Conservation (phyloP, 2,797 vertebrate species). For the Menidia menidia region DNA sequence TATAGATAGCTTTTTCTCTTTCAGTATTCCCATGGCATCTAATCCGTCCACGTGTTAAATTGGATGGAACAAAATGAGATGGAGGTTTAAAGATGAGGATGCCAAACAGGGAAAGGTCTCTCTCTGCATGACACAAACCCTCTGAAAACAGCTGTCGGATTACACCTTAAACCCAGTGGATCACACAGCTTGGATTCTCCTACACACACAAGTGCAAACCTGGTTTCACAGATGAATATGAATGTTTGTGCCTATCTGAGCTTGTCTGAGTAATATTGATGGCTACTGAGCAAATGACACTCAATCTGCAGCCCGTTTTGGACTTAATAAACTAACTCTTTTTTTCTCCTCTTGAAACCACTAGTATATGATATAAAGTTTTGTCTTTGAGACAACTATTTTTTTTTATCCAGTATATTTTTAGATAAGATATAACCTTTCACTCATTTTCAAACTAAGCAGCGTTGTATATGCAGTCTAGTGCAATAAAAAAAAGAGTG, state of each 20-base stretch:
- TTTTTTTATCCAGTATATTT: not conserved
- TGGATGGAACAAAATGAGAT: constrained; percentile 56
- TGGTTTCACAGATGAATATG: constrained; percentile 57
- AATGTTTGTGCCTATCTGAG: constrained; percentile 48
- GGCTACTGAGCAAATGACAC: constrained; percentile 57
- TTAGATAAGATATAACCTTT: not conserved
- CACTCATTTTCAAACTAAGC: too few relatives aligned
- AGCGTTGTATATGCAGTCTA: too few relatives aligned
- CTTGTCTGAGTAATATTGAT: constrained; percentile 44
- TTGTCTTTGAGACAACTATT: constrained; percentile 1
- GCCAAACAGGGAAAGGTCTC: constrained; percentile 45
- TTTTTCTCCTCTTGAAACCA: constrained; percentile 25
- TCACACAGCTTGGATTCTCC: constrained; percentile 17
- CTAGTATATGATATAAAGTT: not conserved
- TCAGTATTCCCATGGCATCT: constrained; percentile 35
- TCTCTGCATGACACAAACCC: constrained; percentile 39
- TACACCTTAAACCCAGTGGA: constrained; percentile 53
- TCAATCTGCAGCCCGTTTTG: constrained; percentile 43
- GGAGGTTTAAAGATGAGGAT: constrained; percentile 68
- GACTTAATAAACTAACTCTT: constrained; percentile 56
- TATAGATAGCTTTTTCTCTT: constrained; percentile 30
- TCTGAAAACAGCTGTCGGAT: constrained; percentile 68
- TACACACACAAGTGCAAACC: constrained; percentile 11
- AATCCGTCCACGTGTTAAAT: constrained; percentile 46
- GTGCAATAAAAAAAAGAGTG: too few relatives aligned